phyloP scores from a whole-genome alignment of 2,113 vertebrate species.

The Dipodomys merriami region DNA sequence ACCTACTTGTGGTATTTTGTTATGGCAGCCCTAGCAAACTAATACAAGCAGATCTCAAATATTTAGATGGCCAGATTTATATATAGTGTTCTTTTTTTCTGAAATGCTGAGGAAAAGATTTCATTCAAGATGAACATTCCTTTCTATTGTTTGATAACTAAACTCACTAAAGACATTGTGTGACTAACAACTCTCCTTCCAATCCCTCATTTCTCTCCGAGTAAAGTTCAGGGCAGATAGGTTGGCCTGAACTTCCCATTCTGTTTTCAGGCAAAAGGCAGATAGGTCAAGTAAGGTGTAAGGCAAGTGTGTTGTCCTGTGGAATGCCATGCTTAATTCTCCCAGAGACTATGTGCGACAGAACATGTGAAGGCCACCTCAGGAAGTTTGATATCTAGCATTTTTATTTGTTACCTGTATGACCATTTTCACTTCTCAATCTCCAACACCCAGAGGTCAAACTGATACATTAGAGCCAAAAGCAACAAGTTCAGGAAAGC shows the following conservation, averaged over 20 bases:
- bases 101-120: background rate
- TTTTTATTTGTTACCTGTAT: background rate
- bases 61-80: background rate
- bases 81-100: slow-evolving; percentile 4
- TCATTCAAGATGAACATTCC: background rate
- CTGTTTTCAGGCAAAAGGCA: background rate
- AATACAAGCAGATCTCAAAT: background rate
- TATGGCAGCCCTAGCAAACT: background rate
- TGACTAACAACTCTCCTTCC: background rate
- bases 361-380: background rate
- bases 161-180: background rate
- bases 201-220: background rate
- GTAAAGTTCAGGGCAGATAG: background rate
- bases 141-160: background rate
- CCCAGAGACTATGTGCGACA: background rate
- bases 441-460: background rate
- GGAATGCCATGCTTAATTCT: background rate
- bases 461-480: background rate
- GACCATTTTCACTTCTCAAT: background rate
- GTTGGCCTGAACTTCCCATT: background rate
- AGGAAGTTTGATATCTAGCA: background rate
- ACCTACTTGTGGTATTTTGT: background rate
- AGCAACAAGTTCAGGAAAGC: background rate
- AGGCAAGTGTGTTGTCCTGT: background rate
- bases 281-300: background rate